Evolutionary conservation across 92 coral and sea anemone genomes (phyloP), one percentile per base, ranked within the genome.

Genomic region (Epizoanthus fatuus): DNA sequence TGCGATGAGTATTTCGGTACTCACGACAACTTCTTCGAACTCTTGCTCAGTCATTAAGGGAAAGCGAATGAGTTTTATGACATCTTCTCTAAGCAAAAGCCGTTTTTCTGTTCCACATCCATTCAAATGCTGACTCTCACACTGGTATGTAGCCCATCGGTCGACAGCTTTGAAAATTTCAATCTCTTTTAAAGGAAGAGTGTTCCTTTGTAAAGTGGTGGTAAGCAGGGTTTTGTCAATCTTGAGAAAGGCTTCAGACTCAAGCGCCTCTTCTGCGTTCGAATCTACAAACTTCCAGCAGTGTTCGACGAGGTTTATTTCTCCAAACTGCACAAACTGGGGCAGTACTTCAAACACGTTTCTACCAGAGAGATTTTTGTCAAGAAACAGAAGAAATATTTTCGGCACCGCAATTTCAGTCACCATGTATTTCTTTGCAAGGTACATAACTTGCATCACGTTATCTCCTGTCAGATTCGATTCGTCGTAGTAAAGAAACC

Each of bases 401-500:
- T 68, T 69, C 62, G 70, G 69, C 25, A 82, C 35, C 16, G 86
- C 35, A 0, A 29, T 29, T 29, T 29, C 58, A 40, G 86, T 75
- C 10, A 82, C 78, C 10, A 82, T 69, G 69, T 82, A 82, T 17
- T 82, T 82, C 65, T 82, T 82, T 5, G 86, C 77, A 1, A 82
- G 37, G 47, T 82, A 82, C 2, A n/a, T 67, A 49, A 82, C 78
- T 55, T 77, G 55, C 77, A 82, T 69, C 3, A 69, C 86, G 11
- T 25, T 66, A 67, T 82, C 78, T 3, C 70, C 17, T 14, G 79
- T 82, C 1, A 82, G 68, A 3, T 82, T n/a, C 66, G 37, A 75
- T 53, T 82, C 86, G 44, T 82, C 86, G 52, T 68, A 69, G 76
- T 82, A 82, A 35, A 82, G 20, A 58, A 69, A 82, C 22, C 86